A percentile compares a stretch with the other conserved stretches of the same genome.
These are phyloP conservation scores for Sarcophaga subvicina DNA, from an alignment of 2,888 invertebrate genomes.

Conservation along the genomic window DNA sequence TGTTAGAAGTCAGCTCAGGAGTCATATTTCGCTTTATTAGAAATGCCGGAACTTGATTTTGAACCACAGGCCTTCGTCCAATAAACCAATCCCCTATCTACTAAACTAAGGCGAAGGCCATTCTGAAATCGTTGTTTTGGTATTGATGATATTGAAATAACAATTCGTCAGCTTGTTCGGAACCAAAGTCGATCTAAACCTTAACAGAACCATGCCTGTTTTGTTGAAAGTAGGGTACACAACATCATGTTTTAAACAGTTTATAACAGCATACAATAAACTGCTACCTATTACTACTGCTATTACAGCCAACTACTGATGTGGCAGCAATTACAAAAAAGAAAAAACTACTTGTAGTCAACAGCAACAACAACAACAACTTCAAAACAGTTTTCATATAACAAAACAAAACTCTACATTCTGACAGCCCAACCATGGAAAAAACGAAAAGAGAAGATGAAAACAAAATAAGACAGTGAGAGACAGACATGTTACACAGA, in stretches of 20 bases:
- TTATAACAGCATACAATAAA: slow-evolving; percentile 44
- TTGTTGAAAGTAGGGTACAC: slow-evolving; percentile 1
- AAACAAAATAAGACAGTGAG: slow-evolving; percentile 39
- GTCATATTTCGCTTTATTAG: too few relatives aligned
- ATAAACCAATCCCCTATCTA: too few relatives aligned
- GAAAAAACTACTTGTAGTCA: slow-evolving; percentile 39
- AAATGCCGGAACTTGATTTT: too few relatives aligned
- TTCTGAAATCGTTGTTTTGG: too few relatives aligned
- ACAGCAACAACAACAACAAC: slow-evolving; percentile 39
- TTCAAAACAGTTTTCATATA: slow-evolving; percentile 27
- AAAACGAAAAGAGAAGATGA: slow-evolving; percentile 29
- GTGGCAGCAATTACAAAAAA: slow-evolving; percentile 5
- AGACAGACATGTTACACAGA: slow-evolving; percentile 64
- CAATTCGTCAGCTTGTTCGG: too few relatives aligned
- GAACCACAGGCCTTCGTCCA: too few relatives aligned
- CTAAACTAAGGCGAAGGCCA: too few relatives aligned
- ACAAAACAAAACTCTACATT: slow-evolving; percentile 57
- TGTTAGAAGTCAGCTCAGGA: too few relatives aligned
- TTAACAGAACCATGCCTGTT: too few relatives aligned
- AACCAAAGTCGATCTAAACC: too few relatives aligned
- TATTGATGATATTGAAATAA: too few relatives aligned
- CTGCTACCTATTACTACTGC: slow-evolving; percentile 46
- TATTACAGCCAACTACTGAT: slow-evolving; percentile 28
- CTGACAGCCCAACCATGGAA: slow-evolving; percentile 48
- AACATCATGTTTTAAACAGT: slow-evolving; percentile 52